A percentile compares a stretch with the other conserved stretches of the same genome.
phyloP scores from a whole-genome alignment of 2,797 vertebrate genomes.

The Gymnocypris eckloni region DNA sequence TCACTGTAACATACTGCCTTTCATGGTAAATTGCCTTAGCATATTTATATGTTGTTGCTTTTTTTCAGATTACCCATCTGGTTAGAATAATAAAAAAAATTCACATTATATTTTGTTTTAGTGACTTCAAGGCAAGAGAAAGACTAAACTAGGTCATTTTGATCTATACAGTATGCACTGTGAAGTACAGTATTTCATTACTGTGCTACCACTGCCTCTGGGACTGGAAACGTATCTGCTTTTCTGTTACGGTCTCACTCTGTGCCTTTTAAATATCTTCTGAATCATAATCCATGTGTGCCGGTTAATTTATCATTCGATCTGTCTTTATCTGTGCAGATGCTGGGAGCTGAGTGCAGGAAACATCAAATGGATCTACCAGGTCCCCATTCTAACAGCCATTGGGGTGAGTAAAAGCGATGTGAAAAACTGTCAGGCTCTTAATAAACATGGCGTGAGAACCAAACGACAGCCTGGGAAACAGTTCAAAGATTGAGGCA shows the following conservation, averaged over 20 bases:
- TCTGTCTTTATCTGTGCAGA: conserved; percentile 68
- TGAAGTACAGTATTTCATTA: conserved; percentile 14
- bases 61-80: not conserved
- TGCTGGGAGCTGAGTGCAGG: conserved; percentile 95
- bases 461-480: not conserved
- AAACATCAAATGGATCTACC: conserved; percentile 90
- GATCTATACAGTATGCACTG: not conserved
- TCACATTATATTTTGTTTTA: not conserved
- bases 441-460: conserved; percentile 14
- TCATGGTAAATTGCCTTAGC: not conserved
- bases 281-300: conserved; percentile 19
- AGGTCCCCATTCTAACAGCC: conserved; percentile 87
- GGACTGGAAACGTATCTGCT: not conserved
- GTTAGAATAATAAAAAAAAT: not conserved
- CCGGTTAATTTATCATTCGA: conserved; percentile 20
- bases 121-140: not conserved
- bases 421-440: not conserved
- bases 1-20: not conserved
- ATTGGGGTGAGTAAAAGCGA: conserved; percentile 82
- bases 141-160: conserved; percentile 9
- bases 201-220: not conserved
- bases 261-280: not conserved
- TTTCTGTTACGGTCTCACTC: not conserved
- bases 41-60: not conserved
- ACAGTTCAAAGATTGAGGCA: conserved; percentile 44